Evolutionary conservation across 2,113 vertebrate genomes (phyloP).

Genomic region (Canis aureus): DNA sequence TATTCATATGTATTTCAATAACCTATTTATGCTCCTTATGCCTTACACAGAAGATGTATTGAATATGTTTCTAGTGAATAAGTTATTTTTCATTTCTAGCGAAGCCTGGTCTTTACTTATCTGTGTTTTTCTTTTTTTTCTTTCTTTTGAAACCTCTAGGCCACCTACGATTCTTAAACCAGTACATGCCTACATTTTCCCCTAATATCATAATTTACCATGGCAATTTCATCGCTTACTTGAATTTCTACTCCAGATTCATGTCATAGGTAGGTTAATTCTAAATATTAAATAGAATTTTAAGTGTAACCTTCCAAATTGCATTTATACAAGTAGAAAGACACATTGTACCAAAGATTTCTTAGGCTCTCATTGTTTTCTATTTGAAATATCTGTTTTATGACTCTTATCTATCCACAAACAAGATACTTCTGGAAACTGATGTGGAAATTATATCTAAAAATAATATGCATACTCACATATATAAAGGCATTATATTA

Average conservation of each 20-base stretch:
- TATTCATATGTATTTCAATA: constrained; percentile 86
- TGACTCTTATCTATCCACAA: not conserved
- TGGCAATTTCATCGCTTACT: not conserved
- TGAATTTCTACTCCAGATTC: not conserved
- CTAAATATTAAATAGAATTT: constrained; percentile 28
- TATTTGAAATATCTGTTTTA: not conserved
- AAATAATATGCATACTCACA: not conserved
- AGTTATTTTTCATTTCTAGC: constrained; percentile 80
- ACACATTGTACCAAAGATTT: not conserved
- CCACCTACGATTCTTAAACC: constrained; percentile 14
- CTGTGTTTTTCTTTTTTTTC: not conserved
- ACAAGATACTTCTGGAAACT: not conserved
- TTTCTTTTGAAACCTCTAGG: constrained; percentile 24
- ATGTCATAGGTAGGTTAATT: not conserved
- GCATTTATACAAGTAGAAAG: not conserved
- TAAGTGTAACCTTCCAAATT: not conserved
- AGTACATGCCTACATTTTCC: not conserved
- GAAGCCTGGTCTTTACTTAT: constrained; percentile 41
- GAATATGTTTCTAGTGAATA: constrained; percentile 76
- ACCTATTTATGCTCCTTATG: constrained; percentile 81
- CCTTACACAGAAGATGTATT: constrained; percentile 81
- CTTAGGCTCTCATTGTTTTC: constrained; percentile 15
- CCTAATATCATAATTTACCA: not conserved
- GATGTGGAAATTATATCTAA: not conserved
- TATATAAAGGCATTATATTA: not conserved